Base-by-base conservation (phyloP, 2,888 invertebrate genomes). In the Allygus modestus region DNA sequence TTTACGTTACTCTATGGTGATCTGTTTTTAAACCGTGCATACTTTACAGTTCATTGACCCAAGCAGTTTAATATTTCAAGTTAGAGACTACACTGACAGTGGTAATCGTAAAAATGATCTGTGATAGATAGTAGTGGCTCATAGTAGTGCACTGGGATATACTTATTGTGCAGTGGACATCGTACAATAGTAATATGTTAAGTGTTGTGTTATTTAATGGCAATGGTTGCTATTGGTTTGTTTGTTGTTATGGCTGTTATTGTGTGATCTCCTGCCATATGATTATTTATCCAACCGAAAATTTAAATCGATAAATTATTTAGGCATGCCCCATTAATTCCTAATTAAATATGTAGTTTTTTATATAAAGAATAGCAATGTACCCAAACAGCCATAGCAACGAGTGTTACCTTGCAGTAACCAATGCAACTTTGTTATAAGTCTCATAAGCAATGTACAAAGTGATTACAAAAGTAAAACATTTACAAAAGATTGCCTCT, bases 391-490 rank as follows among this genome's bases (percentile, higher is more conserved):
- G 37, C 37, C 37, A 37, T 37, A 7, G 37, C 37, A 37, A 37
- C 37, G 9, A 37, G 9, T 37, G 37, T 37, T 15, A 15, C 31
- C 65, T 20, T 0, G n/a, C 7, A 15, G 46, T n/a, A 43, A 46
- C 43, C 58, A 7, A 5, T 79, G 79, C 58, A 33, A 79, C 28
- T 73, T 54, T 73, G 83, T 46, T 83, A 83, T 15, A n/a, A 73
- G 17, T 82, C 82, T 75, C 54, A 83, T 83, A 83, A 83, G 83
- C 83, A 83, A 83, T 83, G 83, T 83, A 83, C 83, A 83, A 83
- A 83, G 83, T 75, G 83, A 83, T 83, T 73, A 65, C 23, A 61
- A 65, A 58, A 43, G 58, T 46, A 82, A 61, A 81, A 82, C 46
- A 69, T 83, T 58, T 54, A 54, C 75, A 75, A 83, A 83, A 46